A percentile compares a stretch with the other conserved stretches of the same genome.
These are phyloP conservation scores for Sorex maritimensis DNA, from an alignment of 2,797 vertebrate species.

Conservation along the genomic window DNA sequence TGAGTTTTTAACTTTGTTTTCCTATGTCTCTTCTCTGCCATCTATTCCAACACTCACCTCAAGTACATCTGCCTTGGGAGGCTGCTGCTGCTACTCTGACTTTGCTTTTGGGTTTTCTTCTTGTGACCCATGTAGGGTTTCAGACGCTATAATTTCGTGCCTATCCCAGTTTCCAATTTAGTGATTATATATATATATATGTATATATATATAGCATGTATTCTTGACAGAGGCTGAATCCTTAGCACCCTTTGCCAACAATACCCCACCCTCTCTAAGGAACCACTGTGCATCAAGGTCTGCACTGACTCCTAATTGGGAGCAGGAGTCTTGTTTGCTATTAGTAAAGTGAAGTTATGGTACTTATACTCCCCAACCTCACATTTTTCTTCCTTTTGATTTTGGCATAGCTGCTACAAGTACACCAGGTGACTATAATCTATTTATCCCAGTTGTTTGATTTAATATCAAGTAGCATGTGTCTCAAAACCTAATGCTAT, in stretches of 20 bases:
- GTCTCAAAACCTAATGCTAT: slow-evolving; percentile 66
- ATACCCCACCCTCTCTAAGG: background rate
- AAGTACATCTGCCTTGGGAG: slow-evolving; percentile 61
- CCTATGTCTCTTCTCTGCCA: slow-evolving; percentile 55
- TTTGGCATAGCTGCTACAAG: slow-evolving; percentile 64
- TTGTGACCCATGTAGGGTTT: slow-evolving; percentile 68
- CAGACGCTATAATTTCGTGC: slow-evolving; percentile 77
- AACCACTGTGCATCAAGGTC: slow-evolving; percentile 70
- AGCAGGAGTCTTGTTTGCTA: slow-evolving; percentile 53
- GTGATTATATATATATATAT: background rate
- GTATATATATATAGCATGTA: background rate
- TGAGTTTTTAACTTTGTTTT: slow-evolving; percentile 78
- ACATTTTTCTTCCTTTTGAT: slow-evolving; percentile 48
- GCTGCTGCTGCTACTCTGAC: slow-evolving; percentile 60
- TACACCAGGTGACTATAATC: slow-evolving; percentile 72
- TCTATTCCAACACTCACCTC: slow-evolving; percentile 60
- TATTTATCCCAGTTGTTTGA: slow-evolving; percentile 30
- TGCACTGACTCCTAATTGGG: slow-evolving; percentile 56
- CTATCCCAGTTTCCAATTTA: slow-evolving; percentile 74
- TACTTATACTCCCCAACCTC: slow-evolving; percentile 69
- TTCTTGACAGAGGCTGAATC: slow-evolving; percentile 68
- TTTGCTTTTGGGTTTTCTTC: slow-evolving; percentile 46
- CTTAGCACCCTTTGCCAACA: background rate
- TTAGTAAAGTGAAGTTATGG: slow-evolving; percentile 76
- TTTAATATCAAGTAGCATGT: slow-evolving; percentile 75